Base-by-base conservation (phyloP, 2,113 vertebrate species). In the Hepsetus odoe region DNA sequence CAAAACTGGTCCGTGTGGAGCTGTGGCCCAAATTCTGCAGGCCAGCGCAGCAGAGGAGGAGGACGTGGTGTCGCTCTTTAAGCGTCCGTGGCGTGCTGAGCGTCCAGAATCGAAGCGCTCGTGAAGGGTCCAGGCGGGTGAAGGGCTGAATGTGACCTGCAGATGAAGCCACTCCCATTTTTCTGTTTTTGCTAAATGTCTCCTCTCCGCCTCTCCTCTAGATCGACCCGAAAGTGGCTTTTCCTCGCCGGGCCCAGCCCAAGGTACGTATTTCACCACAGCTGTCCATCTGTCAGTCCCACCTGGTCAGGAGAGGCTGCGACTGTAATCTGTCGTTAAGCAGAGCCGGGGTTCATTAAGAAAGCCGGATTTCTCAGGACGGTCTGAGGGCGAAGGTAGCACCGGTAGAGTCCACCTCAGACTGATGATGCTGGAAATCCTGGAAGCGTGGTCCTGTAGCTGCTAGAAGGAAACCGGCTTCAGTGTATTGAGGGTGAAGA, bases 161-260 rank as follows among this genome's bases (percentile, higher is more conserved):
- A 10, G 9, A 55, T 20, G 51, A 24, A 22, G 11, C 42, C 16
- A 44, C 42, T 44, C 16, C 49, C 18, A 7, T 20, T 0, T 55
- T 70, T 46, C 13, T 64, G 22, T 69, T 66, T 49, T 77, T 65
- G 69, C 70, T 89, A 82, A 92, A 69, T 68, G 83, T 83, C 74
- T 76, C 77, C 5, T 91, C 66, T 86, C 74, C 87, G 56, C 62
- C 83, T 76, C 79, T 90, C 84, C 91, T 93, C 72, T 92, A 99
- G 98, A 99, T 99, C 74, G 98, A 99, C 77, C 98, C 98, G 18
- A 99, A 99, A 93, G 98, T 99, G 81, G 98, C 98, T 0, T 99
- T 99, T 86, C 98, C 98, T 72, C 96, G 98, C 74, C 87, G 98
- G 94, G 97, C 97, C 88, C 98, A 99, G 90, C 98, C 98, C 79